A percentile compares a stretch with the other conserved stretches of the same genome.
phyloP scores from a whole-genome alignment of 2,888 invertebrate genomes.

The Crematogaster levior region DNA sequence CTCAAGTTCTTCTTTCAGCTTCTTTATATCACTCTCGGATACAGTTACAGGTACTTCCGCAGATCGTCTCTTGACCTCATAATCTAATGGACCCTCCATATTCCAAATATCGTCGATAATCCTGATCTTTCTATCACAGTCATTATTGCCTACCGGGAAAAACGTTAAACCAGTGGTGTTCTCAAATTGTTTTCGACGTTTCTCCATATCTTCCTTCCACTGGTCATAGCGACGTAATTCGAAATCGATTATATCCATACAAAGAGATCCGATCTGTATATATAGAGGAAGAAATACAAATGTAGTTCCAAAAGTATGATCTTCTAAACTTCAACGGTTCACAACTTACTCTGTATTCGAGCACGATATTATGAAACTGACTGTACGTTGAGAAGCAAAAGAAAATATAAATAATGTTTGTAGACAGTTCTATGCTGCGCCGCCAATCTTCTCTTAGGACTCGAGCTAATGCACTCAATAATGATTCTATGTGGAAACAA shows the following conservation, averaged over 20 bases:
- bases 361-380: constrained; percentile 97
- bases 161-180: constrained; percentile 84
- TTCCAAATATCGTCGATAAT: constrained; percentile 83
- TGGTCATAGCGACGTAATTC: constrained; percentile 97
- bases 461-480: constrained; percentile 97
- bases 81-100: constrained; percentile 81
- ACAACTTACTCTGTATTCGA: constrained; percentile 94
- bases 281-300: constrained; percentile 17
- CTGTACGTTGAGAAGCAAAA: constrained; percentile 98
- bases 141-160: constrained; percentile 77
- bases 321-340: neutral
- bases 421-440: constrained; percentile 97
- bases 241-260: constrained; percentile 98
- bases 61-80: constrained; percentile 80
- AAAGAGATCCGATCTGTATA: constrained; percentile 95
- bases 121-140: constrained; percentile 81
- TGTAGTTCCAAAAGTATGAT: neutral
- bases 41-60: constrained; percentile 74
- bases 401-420: constrained; percentile 98
- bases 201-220: constrained; percentile 93
- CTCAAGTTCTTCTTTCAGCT: constrained; percentile 91
- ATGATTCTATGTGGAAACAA: constrained; percentile 90
- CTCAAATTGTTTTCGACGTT: constrained; percentile 86
- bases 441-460: constrained; percentile 99
- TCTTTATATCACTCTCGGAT: constrained; percentile 81